Evolutionary conservation across 2,888 invertebrate species (phyloP).

Genomic region (Chaetogeoica ovagalla): DNA sequence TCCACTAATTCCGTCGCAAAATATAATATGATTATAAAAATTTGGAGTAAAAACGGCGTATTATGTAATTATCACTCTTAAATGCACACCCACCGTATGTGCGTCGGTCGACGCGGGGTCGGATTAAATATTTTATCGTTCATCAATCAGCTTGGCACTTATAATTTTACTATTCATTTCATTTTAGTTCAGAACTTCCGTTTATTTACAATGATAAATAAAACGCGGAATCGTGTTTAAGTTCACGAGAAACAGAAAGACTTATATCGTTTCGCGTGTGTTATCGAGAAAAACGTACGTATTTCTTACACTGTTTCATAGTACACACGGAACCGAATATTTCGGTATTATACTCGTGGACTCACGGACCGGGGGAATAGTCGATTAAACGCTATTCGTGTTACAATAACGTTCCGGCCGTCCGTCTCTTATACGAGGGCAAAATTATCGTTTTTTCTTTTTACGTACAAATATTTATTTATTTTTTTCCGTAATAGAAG

Average conservation of each 20-base stretch:
- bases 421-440: conserved; percentile 20
- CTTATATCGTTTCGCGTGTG: not conserved
- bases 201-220: not conserved
- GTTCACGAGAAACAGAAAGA: not conserved
- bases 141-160: no score
- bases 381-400: conserved; percentile 41
- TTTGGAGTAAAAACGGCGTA: no score
- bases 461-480: not conserved
- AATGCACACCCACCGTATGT: no score
- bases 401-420: conserved; percentile 23
- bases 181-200: not conserved
- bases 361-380: conserved; percentile 37
- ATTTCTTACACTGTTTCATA: not conserved
- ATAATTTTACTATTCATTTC: no score
- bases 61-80: no score
- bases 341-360: conserved; percentile 19
- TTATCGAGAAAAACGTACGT: conserved; percentile 28
- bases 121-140: no score
- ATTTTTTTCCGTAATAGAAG: not conserved
- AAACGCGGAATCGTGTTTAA: not conserved
- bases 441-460: not conserved
- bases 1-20: no score
- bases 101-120: no score
- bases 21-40: no score
- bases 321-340: conserved; percentile 10